phyloP scores from a whole-genome alignment of 2,113 vertebrate species.

The western clawed frog (Xenopus tropicalis) region UCB_Xtro_10.0 CM004444.2:103902001-103902500 shows the following conservation, averaged over 20 bases:
- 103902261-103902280: slow-evolving; percentile 73
- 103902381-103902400: slow-evolving; percentile 19
- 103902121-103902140: neutral
- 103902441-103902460: slow-evolving; percentile 34
- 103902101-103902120: neutral
- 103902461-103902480: slow-evolving; percentile 34
- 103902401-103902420: slow-evolving; percentile 34
- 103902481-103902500: slow-evolving; percentile 41
- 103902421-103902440: slow-evolving; percentile 43
- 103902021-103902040: too few species aligned
- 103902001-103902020: too few species aligned
- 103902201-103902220: slow-evolving; percentile 11
- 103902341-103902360: slow-evolving; percentile 64
- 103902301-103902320: slow-evolving; percentile 69
- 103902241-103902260: slow-evolving; percentile 56
- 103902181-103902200: slow-evolving; percentile 15
- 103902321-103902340: slow-evolving; percentile 67
- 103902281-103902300: slow-evolving; percentile 67
- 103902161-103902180: slow-evolving; percentile 4
- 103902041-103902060: too few species aligned
- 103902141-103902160: slow-evolving; percentile 14
- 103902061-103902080: too few species aligned
- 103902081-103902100: too few species aligned
- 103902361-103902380: slow-evolving; percentile 49
- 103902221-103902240: slow-evolving; percentile 49